Percentiles rank a stretch among this genome's conserved stretches.
These are phyloP conservation scores for Monoplex corrugatus DNA, from an alignment of 2,888 invertebrate species.

Conservation along the genomic window DNA sequence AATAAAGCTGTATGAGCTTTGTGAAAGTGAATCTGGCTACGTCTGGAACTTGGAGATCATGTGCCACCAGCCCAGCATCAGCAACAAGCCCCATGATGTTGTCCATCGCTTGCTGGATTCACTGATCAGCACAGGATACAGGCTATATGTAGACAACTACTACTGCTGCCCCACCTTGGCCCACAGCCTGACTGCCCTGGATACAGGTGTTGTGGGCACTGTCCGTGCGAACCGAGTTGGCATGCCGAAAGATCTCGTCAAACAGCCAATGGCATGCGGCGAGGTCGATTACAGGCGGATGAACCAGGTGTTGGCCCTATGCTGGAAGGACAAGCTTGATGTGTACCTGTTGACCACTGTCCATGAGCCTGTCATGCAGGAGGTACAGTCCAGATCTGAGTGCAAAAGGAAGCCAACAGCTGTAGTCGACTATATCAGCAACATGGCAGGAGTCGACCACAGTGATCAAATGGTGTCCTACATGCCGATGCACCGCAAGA, in stretches of 20 bases:
- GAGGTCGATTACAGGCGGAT: neutral
- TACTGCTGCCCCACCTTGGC: conserved; percentile 46
- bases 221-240: conserved; percentile 41
- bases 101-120: neutral
- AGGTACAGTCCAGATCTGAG: conserved; percentile 5
- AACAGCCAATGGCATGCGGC: neutral
- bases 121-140: neutral
- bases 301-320: neutral
- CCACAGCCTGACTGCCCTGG: neutral
- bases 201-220: conserved; percentile 46
- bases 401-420: conserved; percentile 37
- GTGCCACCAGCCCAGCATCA: neutral
- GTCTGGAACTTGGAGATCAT: neutral
- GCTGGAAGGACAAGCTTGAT: conserved; percentile 52
- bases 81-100: neutral
- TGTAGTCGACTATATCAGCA: conserved; percentile 32
- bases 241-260: conserved; percentile 44
- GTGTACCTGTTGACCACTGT: neutral
- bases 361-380: neutral
- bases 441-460: conserved; percentile 50
- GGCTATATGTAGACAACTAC: conserved; percentile 52
- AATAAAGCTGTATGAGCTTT: neutral
- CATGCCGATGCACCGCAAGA: conserved; percentile 43
- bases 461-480: conserved; percentile 46
- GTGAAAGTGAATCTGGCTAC: neutral